Evolutionary conservation across 2,888 invertebrate genomes (phyloP).

Genomic region (Argynnis bischoffii): DNA sequence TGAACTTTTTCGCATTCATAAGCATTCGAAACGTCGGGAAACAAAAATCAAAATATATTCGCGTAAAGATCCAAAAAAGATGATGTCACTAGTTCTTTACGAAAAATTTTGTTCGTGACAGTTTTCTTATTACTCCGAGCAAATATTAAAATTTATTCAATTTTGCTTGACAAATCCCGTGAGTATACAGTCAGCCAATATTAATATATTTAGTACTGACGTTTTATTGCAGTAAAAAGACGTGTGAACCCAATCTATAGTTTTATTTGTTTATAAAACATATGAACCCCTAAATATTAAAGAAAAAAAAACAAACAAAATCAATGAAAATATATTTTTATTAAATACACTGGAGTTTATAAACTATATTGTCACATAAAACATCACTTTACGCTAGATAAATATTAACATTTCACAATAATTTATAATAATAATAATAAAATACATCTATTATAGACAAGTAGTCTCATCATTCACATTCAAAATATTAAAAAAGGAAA

Average conservation of each 20-base stretch:
- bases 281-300: neutral
- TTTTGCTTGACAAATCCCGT: no score
- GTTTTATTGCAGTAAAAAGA: no score
- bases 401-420: constrained; percentile 27
- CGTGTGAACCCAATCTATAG: neutral
- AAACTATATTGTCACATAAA: constrained; percentile 44
- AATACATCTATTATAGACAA: constrained; percentile 21
- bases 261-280: neutral
- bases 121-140: no score
- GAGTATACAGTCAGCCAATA: neutral
- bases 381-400: constrained; percentile 27
- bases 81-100: no score
- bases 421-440: constrained; percentile 23
- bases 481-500: constrained; percentile 15
- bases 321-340: constrained; percentile 38
- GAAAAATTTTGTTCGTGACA: no score
- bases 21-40: no score
- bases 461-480: constrained; percentile 26
- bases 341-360: constrained; percentile 39
- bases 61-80: no score
- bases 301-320: constrained; percentile 9
- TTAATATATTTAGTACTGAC: no score
- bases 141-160: no score
- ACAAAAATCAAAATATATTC: no score
- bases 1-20: no score